These are phyloP conservation scores for Sebastes iracundus DNA, from an alignment of 2,797 vertebrate genomes.

Conservation along the genomic window DNA sequence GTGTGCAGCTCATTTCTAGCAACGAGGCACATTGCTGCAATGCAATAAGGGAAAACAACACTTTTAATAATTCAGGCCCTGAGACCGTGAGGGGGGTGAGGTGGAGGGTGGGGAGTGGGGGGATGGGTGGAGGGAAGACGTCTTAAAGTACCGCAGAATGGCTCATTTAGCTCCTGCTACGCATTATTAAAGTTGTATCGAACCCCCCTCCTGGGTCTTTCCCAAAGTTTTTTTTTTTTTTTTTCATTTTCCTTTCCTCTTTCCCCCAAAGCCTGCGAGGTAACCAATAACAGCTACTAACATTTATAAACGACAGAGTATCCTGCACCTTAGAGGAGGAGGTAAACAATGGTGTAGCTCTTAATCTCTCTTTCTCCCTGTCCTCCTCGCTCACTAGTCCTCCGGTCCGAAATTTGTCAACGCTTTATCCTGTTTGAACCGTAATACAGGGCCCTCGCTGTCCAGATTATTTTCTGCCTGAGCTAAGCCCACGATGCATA, in stretches of 20 bases:
- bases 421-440: constrained; percentile 66
- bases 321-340: constrained; percentile 73
- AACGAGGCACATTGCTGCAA: constrained; percentile 79
- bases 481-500: constrained; percentile 69
- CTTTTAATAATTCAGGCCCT: constrained; percentile 84
- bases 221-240: constrained; percentile 64
- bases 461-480: constrained; percentile 72
- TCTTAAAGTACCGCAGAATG: constrained; percentile 80
- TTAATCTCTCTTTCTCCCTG: constrained; percentile 72
- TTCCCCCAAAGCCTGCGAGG: constrained; percentile 69
- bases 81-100: constrained; percentile 55
- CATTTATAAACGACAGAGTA: constrained; percentile 80
- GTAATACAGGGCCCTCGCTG: constrained; percentile 50
- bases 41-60: constrained; percentile 85
- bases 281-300: constrained; percentile 76
- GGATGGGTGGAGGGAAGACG: constrained; percentile 33
- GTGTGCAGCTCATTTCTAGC: constrained; percentile 71
- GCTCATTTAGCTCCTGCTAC: constrained; percentile 83
- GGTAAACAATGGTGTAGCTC: constrained; percentile 77
- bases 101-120: background rate
- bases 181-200: constrained; percentile 83
- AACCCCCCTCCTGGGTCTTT: constrained; percentile 73
- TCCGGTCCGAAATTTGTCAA: constrained; percentile 64
- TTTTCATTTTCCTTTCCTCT: constrained; percentile 56
- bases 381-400: constrained; percentile 61